Conservation (phyloP, 2,888 invertebrate species). For the Zygaena filipendulae region DNA sequence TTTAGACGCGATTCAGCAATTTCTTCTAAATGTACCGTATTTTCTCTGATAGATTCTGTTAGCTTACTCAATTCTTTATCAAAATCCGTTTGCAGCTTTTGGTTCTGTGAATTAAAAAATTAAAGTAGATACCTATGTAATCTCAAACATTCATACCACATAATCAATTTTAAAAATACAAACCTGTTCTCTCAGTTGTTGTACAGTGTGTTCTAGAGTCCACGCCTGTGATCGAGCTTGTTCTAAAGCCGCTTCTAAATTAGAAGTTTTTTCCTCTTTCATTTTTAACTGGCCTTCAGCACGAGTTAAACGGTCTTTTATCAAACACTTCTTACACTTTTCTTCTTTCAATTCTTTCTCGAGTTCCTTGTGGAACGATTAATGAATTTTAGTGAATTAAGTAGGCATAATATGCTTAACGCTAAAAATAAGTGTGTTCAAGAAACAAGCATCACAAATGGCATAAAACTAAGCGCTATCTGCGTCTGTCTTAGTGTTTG, state of each 20-base stretch:
- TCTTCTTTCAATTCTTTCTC: constrained; percentile 48
- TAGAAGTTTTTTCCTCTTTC: constrained; percentile 27
- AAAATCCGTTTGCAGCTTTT: constrained; percentile 36
- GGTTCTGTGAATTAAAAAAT: constrained; percentile 28
- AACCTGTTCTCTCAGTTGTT: constrained; percentile 43
- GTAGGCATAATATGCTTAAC: no score
- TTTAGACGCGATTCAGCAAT: constrained; percentile 43
- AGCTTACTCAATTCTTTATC: constrained; percentile 39
- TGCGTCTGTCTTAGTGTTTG: no score
- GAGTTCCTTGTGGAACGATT: constrained; percentile 36
- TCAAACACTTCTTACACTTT: constrained; percentile 27
- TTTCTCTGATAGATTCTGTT: constrained; percentile 40
- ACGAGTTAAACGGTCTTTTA: constrained; percentile 32
- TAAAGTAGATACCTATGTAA: neutral
- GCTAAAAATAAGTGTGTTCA: no score
- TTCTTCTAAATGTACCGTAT: constrained; percentile 41
- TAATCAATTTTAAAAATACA: constrained; percentile 1
- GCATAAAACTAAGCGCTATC: no score
- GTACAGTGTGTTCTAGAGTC: constrained; percentile 33
- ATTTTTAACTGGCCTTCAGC: constrained; percentile 40
- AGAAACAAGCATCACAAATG: no score
- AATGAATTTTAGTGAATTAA: no score
- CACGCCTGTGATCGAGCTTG: constrained; percentile 30
- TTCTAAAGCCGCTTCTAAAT: constrained; percentile 37
- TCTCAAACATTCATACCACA: no score